These are phyloP conservation scores for Amphipoea lucens DNA, from an alignment of 2,888 invertebrate genomes.

Conservation along the genomic window DNA sequence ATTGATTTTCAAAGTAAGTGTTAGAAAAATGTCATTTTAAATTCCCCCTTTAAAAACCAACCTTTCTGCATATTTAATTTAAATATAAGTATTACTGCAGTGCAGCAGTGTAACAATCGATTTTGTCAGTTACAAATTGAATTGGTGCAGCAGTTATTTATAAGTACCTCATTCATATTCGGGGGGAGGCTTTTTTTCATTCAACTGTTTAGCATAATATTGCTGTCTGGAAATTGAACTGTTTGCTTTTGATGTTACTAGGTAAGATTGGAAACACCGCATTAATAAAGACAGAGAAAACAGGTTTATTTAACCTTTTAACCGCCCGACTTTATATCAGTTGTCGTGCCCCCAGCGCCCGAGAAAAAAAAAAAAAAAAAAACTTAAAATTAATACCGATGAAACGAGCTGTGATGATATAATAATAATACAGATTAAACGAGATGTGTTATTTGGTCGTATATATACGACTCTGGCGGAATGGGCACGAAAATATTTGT, in stretches of 20 bases:
- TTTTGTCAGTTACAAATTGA: constrained; percentile 28
- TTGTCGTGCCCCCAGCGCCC: too few species aligned
- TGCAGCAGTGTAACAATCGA: constrained; percentile 46
- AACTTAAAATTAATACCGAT: too few species aligned
- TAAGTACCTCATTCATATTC: constrained; percentile 6
- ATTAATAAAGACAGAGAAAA: neutral
- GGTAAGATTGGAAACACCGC: neutral
- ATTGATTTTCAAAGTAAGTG: constrained; percentile 3
- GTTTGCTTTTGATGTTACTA: constrained; percentile 10
- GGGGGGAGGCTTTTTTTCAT: constrained; percentile 13
- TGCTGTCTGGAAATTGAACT: neutral
- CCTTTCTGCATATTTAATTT: too few species aligned
- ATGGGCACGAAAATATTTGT: too few species aligned
- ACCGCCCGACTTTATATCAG: too few species aligned
- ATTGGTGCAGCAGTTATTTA: constrained; percentile 26
- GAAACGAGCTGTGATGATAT: too few species aligned
- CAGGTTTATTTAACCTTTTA: neutral
- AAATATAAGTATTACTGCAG: constrained; percentile 23
- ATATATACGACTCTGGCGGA: too few species aligned
- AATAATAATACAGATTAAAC: too few species aligned
- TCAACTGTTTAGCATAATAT: constrained; percentile 38
- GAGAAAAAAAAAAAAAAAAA: too few species aligned
- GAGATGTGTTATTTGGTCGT: too few species aligned
- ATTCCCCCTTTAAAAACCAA: neutral
- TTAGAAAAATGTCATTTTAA: neutral